These are phyloP conservation scores for Lasioglossum zephyrum DNA, from an alignment of 2,888 invertebrate species.

Conservation along the genomic window DNA sequence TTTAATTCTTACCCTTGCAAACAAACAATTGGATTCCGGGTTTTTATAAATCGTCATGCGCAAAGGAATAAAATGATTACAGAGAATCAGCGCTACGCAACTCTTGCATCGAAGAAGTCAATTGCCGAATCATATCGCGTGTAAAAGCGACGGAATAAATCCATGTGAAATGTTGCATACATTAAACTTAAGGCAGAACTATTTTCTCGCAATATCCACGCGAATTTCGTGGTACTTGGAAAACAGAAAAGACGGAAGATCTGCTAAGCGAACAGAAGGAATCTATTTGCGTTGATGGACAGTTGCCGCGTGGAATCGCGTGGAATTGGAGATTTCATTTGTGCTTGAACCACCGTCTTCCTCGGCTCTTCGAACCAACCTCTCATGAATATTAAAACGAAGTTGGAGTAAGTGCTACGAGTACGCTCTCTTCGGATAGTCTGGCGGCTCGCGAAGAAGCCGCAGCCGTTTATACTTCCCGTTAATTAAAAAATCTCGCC, in stretches of 20 bases:
- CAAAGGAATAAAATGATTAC: background rate
- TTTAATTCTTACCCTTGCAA: background rate
- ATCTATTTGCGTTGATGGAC: background rate
- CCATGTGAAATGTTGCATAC: background rate
- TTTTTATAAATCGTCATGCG: background rate
- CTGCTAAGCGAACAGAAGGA: background rate
- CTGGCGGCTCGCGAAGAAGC: background rate
- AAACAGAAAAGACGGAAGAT: background rate
- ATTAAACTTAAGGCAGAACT: background rate
- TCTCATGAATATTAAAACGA: background rate
- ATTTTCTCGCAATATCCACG: background rate
- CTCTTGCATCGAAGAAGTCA: background rate
- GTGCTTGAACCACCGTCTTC: background rate
- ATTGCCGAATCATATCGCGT: background rate
- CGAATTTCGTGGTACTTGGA: background rate
- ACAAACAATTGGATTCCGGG: background rate
- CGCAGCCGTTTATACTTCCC: background rate
- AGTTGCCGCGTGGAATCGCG: background rate
- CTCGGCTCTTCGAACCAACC: background rate
- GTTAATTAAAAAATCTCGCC: slow-evolving; percentile 3
- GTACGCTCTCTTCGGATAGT: background rate
- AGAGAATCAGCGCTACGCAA: too few species aligned
- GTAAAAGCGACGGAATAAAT: background rate
- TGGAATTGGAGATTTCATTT: background rate
- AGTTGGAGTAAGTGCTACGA: background rate